A percentile compares a stretch with the other conserved stretches of the same genome.
Evolutionary conservation across 2,797 vertebrate species (phyloP).

Genomic region (Clamator glandarius): DNA sequence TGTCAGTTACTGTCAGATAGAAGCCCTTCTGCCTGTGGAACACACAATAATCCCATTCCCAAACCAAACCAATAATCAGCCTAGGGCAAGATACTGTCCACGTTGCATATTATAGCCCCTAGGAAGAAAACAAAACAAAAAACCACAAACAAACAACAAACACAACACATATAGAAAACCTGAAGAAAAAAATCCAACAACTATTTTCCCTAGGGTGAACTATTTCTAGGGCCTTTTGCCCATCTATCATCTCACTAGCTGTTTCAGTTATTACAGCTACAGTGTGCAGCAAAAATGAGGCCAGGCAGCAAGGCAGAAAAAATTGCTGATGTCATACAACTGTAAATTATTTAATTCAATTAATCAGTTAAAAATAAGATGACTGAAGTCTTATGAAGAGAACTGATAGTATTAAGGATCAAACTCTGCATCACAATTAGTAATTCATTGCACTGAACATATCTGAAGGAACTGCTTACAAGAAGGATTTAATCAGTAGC

Average conservation of each 20-base stretch:
- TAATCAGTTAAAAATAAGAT: not conserved
- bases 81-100: not conserved
- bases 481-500: not conserved
- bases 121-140: not conserved
- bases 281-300: not conserved
- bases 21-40: not conserved
- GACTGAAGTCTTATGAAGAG: not conserved
- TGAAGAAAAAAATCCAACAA: not conserved
- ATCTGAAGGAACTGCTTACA: not conserved
- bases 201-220: not conserved
- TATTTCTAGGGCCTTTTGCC: not conserved
- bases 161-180: not conserved
- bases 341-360: not conserved
- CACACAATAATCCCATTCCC: not conserved
- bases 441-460: not conserved
- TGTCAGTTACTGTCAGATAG: not conserved
- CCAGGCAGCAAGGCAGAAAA: not conserved
- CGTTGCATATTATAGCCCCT: not conserved
- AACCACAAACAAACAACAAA: not conserved
- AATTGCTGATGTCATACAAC: not conserved
- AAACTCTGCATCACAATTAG: not conserved
- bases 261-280: not conserved
- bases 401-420: not conserved
- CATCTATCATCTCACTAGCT: not conserved
- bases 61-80: not conserved